Evolutionary conservation across 64 coral and sea anemone species (phyloP).

Genomic region (Anthopleura sola): DNA sequence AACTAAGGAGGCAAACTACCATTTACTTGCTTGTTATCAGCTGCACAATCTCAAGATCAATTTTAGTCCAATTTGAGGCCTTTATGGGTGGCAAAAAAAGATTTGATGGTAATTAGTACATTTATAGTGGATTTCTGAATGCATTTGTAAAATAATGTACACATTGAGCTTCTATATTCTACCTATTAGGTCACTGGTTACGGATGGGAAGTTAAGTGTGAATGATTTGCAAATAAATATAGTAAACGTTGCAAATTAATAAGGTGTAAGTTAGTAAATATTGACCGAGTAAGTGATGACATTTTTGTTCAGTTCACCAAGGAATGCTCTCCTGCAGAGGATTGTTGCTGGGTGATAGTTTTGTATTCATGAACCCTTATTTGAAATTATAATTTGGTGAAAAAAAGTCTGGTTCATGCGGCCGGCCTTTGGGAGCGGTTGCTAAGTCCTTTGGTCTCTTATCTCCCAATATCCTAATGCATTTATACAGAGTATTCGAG

Average conservation of each 20-base stretch:
- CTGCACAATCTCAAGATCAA: not conserved
- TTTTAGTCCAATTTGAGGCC: not conserved
- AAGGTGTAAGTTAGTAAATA: not conserved
- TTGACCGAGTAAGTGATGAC: not conserved
- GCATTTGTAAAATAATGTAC: not conserved
- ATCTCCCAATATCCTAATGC: not conserved
- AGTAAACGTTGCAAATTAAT: slow-evolving; percentile 11
- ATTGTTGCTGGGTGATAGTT: not conserved
- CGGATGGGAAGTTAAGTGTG: not conserved
- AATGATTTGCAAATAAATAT: not conserved
- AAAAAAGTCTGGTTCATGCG: not conserved
- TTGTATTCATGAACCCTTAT: not conserved
- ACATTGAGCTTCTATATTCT: not conserved
- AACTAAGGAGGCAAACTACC: not conserved
- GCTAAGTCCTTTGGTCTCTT: not conserved
- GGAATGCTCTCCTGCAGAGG: not conserved
- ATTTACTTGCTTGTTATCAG: not conserved
- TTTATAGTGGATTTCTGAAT: not conserved
- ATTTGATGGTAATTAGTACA: no score
- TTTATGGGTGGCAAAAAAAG: not conserved
- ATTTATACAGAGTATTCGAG: not conserved
- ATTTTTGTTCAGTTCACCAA: not conserved
- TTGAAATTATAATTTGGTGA: no score
- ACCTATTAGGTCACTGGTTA: not conserved
- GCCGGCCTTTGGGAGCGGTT: not conserved